These are phyloP conservation scores for Oenanthe oenanthe DNA, from an alignment of 2,113 vertebrate species.

Conservation along the genomic window DNA sequence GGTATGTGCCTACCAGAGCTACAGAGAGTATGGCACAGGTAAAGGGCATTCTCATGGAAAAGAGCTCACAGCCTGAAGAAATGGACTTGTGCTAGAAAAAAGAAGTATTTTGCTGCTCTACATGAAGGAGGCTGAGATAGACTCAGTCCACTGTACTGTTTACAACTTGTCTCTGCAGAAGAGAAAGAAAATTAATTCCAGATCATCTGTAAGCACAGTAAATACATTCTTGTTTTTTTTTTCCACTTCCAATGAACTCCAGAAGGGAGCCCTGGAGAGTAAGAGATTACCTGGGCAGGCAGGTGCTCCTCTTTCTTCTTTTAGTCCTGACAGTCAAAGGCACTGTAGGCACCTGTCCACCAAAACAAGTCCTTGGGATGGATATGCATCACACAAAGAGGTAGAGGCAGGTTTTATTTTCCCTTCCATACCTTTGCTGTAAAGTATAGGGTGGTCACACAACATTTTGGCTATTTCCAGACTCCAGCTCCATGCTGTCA, in stretches of 20 bases:
- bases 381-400: not conserved
- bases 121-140: rapidly evolving
- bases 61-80: not conserved
- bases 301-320: not conserved
- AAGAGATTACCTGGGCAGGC: not conserved
- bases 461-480: not conserved
- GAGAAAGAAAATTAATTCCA: not conserved
- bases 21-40: not conserved
- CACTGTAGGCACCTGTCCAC: not conserved
- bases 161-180: not conserved
- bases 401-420: not conserved
- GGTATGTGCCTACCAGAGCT: not conserved
- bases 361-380: not conserved
- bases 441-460: not conserved
- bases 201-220: not conserved
- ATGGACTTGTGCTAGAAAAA: not conserved
- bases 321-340: not conserved
- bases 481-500: not conserved
- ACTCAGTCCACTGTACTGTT: not conserved
- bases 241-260: not conserved
- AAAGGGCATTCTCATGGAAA: not conserved
- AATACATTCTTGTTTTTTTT: not conserved
- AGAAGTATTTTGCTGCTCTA: not conserved
- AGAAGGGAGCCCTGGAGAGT: not conserved
- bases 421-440: not conserved